Conservation (phyloP, 2,113 vertebrate species). For the Hyperopisus bebe region DNA sequence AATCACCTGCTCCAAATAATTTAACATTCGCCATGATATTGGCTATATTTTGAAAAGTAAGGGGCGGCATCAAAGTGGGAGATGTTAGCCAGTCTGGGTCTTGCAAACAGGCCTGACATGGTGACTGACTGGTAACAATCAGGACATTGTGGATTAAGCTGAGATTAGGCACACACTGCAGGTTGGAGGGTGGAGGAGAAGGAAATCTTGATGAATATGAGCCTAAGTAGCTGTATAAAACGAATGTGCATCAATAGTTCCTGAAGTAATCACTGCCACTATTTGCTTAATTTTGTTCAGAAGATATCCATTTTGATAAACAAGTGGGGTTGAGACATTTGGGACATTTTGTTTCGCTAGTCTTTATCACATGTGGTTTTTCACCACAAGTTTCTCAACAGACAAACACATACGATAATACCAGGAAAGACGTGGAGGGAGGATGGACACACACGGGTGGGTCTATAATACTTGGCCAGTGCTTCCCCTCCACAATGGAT, state of each 20-base stretch:
- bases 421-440: background rate
- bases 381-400: background rate
- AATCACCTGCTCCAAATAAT: background rate
- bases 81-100: background rate
- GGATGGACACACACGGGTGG: background rate
- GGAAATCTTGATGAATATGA: background rate
- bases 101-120: background rate
- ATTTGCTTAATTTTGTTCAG: background rate
- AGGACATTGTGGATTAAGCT: background rate
- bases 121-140: background rate
- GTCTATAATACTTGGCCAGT: background rate
- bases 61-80: background rate
- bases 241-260: background rate
- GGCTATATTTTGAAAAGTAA: background rate
- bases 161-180: background rate
- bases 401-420: background rate
- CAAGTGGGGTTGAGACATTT: background rate
- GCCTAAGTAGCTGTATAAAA: background rate
- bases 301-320: background rate
- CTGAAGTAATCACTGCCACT: background rate
- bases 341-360: background rate
- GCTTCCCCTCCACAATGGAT: slow-evolving; percentile 46
- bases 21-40: background rate
- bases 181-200: background rate
- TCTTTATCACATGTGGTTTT: background rate